Conservation (phyloP, 2,113 vertebrate species). For the Sphyrna mokarran region DNA sequence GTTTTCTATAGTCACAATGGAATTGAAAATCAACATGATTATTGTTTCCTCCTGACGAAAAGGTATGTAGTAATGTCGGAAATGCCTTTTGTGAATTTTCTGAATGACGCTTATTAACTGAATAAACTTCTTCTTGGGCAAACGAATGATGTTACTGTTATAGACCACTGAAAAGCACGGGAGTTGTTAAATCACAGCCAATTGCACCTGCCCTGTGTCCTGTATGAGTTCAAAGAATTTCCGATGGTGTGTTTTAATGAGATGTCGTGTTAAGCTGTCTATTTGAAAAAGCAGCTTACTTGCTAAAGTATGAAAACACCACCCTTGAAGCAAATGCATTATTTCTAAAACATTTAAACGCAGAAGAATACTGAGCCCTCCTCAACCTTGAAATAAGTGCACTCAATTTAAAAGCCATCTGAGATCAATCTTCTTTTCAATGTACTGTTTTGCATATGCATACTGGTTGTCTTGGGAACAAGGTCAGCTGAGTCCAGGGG, state of each 20-base stretch:
- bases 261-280: background rate
- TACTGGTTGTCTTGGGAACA: background rate
- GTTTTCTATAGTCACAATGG: background rate
- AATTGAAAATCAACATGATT: background rate
- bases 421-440: background rate
- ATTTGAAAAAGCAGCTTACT: background rate
- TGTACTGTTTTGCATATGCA: background rate
- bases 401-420: background rate
- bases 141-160: background rate
- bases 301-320: background rate
- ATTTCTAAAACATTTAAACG: background rate
- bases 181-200: background rate
- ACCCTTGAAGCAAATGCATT: background rate
- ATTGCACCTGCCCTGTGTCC: background rate
- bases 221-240: background rate
- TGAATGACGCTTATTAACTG: background rate
- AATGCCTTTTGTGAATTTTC: background rate
- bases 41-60: background rate
- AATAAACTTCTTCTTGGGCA: background rate
- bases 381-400: background rate
- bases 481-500: background rate
- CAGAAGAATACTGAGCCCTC: background rate
- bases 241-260: background rate
- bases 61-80: background rate
- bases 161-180: background rate